These are phyloP conservation scores for Junco hyemalis DNA, from an alignment of 2,113 vertebrate species.

Conservation along the genomic window DNA sequence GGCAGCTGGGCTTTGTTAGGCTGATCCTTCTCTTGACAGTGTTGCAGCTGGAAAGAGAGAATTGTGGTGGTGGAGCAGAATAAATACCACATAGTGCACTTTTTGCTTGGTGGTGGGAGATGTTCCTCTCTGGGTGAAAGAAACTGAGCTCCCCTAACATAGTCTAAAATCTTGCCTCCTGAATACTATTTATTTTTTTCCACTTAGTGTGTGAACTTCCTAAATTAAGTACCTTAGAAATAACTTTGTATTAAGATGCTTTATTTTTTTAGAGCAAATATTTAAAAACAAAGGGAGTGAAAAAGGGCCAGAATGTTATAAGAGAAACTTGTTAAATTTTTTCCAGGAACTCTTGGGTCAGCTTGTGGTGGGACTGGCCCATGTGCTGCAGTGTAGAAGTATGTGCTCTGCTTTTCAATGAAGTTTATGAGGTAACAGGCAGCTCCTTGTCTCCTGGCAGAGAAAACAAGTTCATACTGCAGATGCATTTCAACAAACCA, in stretches of 20 bases:
- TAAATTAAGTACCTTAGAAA: neutral
- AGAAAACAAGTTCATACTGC: neutral
- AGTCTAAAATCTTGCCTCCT: neutral
- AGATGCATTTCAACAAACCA: neutral
- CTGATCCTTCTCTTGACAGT: neutral
- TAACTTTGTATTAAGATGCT: neutral
- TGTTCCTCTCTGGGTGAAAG: neutral
- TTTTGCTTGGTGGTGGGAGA: neutral
- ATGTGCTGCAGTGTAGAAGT: neutral
- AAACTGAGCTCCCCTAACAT: neutral
- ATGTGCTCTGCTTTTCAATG: neutral
- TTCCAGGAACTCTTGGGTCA: neutral
- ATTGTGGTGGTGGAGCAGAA: neutral
- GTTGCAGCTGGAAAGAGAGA: neutral
- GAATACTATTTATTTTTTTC: neutral
- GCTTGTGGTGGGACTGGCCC: neutral
- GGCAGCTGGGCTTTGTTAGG: neutral
- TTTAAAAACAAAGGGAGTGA: neutral
- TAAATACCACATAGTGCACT: neutral
- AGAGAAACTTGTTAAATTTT: neutral
- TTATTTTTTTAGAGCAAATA: neutral
- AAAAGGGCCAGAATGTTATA: neutral
- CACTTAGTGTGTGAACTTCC: neutral
- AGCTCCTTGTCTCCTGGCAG: neutral
- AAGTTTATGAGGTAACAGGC: neutral